phyloP scores from a whole-genome alignment of 2,888 invertebrate species.

The Perizoma flavofasciatum region DNA sequence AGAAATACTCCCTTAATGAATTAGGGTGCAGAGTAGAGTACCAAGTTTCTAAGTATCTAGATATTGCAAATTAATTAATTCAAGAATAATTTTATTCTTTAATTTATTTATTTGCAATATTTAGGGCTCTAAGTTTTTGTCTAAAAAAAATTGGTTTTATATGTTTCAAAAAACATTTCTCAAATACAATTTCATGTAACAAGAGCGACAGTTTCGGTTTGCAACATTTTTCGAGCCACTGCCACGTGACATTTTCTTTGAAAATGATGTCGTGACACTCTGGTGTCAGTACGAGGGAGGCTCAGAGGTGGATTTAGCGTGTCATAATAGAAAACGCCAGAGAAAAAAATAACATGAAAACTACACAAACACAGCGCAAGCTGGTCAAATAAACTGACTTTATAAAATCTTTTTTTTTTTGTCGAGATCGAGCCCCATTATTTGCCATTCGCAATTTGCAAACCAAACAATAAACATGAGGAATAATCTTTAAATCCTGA shows the following conservation, averaged over 20 bases:
- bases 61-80: too few relatives aligned
- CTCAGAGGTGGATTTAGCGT: constrained; percentile 63
- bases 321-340: constrained; percentile 59
- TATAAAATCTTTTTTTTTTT: constrained; percentile 35
- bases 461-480: constrained; percentile 62
- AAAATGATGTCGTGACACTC: constrained; percentile 50
- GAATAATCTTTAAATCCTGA: constrained; percentile 65
- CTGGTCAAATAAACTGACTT: constrained; percentile 10
- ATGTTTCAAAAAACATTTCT: too few relatives aligned
- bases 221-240: constrained; percentile 54
- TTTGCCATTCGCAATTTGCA: constrained; percentile 53
- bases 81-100: too few relatives aligned
- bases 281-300: constrained; percentile 55
- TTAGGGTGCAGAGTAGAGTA: too few relatives aligned
- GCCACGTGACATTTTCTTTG: constrained; percentile 70
- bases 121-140: too few relatives aligned
- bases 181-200: not conserved
- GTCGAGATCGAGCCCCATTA: constrained; percentile 45
- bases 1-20: too few relatives aligned
- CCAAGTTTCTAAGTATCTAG: too few relatives aligned
- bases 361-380: not conserved
- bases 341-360: constrained; percentile 10
- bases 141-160: too few relatives aligned
- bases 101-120: too few relatives aligned
- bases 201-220: constrained; percentile 34